A percentile compares a stretch with the other conserved stretches of the same genome.
These are phyloP conservation scores for Saccopteryx leptura DNA, from an alignment of 2,113 vertebrate species.

Conservation along the genomic window DNA sequence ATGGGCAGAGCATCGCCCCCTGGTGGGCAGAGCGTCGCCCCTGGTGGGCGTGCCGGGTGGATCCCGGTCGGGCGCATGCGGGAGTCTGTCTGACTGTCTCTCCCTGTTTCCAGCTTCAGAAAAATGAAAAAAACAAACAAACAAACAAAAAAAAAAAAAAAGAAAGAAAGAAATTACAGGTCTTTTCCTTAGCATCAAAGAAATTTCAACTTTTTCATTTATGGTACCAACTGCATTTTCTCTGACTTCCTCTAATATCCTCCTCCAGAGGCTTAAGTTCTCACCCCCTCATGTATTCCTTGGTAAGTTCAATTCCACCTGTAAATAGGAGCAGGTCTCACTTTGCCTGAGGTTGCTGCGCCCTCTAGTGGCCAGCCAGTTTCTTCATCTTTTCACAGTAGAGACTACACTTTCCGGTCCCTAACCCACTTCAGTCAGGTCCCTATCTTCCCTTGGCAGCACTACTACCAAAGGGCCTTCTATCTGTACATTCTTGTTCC, in stretches of 20 bases:
- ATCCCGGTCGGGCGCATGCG: too few relatives aligned
- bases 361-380: constrained; percentile 11
- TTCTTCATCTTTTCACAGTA: background rate
- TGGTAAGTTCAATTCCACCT: background rate
- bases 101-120: too few relatives aligned
- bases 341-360: constrained; percentile 13
- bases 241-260: background rate
- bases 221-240: background rate
- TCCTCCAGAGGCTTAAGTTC: background rate
- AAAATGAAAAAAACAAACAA: too few relatives aligned
- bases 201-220: background rate
- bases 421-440: background rate
- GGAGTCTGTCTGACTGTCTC: too few relatives aligned
- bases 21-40: too few relatives aligned
- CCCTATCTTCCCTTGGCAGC: background rate
- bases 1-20: too few relatives aligned
- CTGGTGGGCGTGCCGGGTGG: too few relatives aligned
- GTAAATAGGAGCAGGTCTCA: background rate
- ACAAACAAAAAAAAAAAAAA: background rate
- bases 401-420: background rate
- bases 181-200: background rate
- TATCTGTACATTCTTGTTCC: background rate
- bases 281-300: background rate
- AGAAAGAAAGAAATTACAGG: background rate
- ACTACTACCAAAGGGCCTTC: background rate